These are phyloP conservation scores for Esperia sulphurella DNA, from an alignment of 2,888 invertebrate genomes.

Conservation along the genomic window DNA sequence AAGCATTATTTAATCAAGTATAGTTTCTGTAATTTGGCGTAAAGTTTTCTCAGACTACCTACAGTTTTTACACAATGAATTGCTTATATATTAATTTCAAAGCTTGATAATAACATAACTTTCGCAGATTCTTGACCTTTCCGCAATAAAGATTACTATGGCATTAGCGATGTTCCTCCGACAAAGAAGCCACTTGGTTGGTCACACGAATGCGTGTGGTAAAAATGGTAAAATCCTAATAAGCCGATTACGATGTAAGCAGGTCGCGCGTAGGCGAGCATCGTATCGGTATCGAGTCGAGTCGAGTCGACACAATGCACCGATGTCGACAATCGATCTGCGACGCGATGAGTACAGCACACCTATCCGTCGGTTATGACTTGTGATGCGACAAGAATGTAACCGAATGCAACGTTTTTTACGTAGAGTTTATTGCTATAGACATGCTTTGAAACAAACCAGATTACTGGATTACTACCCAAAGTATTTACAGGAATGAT, in stretches of 20 bases:
- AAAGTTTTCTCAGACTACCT: too few species aligned
- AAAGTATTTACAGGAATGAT: too few species aligned
- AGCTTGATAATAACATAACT: neutral
- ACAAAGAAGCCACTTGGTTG: constrained; percentile 24
- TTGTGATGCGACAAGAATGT: constrained; percentile 13
- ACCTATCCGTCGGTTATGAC: constrained; percentile 8
- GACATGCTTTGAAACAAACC: too few species aligned
- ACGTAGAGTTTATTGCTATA: constrained; percentile 11
- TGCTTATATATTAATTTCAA: too few species aligned
- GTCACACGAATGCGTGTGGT: constrained; percentile 54
- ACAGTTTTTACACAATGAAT: too few species aligned
- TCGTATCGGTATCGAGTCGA: constrained; percentile 49
- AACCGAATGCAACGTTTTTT: constrained; percentile 14
- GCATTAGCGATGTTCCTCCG: neutral
- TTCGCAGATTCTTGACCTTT: neutral
- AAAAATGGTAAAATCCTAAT: constrained; percentile 67
- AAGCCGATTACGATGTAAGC: constrained; percentile 71
- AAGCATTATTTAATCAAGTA: too few species aligned
- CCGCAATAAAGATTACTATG: neutral
- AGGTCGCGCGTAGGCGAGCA: constrained; percentile 59
- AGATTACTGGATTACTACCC: too few species aligned
- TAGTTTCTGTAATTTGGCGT: too few species aligned
- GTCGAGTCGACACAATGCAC: constrained; percentile 44
- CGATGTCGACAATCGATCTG: constrained; percentile 61
- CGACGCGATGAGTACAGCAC: constrained; percentile 28